Percentiles rank a stretch among this genome's conserved stretches.
These are phyloP conservation scores for Horisme vitalbata DNA, from an alignment of 2,888 invertebrate species.

Conservation along the genomic window DNA sequence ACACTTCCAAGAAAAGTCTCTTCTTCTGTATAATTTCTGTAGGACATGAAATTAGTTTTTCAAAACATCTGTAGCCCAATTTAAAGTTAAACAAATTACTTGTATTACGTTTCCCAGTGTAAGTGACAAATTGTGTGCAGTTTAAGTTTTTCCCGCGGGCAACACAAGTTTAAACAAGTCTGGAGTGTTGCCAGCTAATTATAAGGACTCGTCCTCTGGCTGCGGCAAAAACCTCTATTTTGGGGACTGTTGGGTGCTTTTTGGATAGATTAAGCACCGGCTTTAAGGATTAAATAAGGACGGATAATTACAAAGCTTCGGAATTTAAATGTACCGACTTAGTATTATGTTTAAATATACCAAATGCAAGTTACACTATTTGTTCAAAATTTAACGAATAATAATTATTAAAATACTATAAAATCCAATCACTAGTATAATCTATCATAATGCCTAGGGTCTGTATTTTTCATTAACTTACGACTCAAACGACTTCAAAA, in stretches of 20 bases:
- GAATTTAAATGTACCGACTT: not conserved
- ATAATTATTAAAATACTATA: too few species aligned
- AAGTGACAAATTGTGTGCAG: conserved; percentile 28
- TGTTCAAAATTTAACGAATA: too few species aligned
- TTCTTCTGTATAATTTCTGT: too few species aligned
- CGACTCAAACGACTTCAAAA: too few species aligned
- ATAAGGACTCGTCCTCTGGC: conserved; percentile 26
- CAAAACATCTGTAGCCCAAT: conserved; percentile 3
- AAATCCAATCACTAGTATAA: too few species aligned
- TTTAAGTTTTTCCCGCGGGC: conserved; percentile 34
- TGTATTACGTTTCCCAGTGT: conserved; percentile 20
- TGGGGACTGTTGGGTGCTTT: conserved; percentile 12
- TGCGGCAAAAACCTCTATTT: conserved; percentile 22
- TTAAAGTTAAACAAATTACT: conserved; percentile 26
- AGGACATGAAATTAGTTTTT: not conserved
- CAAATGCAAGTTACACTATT: too few species aligned
- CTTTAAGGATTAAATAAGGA: conserved; percentile 13
- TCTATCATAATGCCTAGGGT: too few species aligned
- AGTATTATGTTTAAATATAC: too few species aligned
- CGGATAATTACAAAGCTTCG: conserved; percentile 1
- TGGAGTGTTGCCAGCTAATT: conserved; percentile 41
- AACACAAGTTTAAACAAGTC: conserved; percentile 30
- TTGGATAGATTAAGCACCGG: conserved; percentile 16
- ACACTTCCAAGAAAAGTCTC: too few species aligned
- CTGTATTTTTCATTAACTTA: too few species aligned